Evolutionary conservation across 2,113 vertebrate species (phyloP).

Genomic region (Panthera uncia): DNA sequence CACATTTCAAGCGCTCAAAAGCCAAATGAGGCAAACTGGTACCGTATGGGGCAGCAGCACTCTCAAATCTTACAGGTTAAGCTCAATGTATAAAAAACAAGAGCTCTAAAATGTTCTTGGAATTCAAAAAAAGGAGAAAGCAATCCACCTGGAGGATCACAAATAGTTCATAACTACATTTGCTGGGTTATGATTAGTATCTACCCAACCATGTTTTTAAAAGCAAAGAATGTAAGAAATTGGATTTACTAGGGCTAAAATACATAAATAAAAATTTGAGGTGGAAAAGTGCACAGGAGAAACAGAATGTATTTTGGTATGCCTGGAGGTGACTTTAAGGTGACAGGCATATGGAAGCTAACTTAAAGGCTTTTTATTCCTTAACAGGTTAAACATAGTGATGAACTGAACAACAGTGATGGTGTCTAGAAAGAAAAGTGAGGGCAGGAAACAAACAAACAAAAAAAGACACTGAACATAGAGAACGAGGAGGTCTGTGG

Average conservation of each 20-base stretch:
- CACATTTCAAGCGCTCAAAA: background rate
- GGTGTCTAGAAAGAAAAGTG: background rate
- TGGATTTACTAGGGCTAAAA: background rate
- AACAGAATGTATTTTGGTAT: background rate
- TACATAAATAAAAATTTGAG: constrained; percentile 5
- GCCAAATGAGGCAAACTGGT: background rate
- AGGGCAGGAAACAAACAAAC: background rate
- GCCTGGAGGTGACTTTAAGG: background rate
- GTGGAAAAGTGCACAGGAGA: background rate
- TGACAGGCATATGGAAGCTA: background rate
- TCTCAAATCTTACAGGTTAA: background rate
- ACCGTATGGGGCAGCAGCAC: background rate
- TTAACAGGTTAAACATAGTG: background rate
- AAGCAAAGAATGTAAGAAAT: background rate
- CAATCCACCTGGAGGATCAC: background rate
- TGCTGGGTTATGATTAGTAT: background rate
- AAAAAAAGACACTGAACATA: background rate
- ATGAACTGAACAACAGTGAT: background rate
- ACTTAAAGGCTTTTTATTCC: background rate
- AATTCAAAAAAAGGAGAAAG: background rate
- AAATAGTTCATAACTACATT: background rate
- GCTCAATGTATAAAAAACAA: background rate
- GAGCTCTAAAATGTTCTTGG: background rate
- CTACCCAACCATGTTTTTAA: background rate
- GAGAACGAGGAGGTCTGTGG: background rate